These are phyloP conservation scores for Scotopteryx bipunctaria DNA, from an alignment of 2,888 invertebrate genomes.

Conservation along the genomic window DNA sequence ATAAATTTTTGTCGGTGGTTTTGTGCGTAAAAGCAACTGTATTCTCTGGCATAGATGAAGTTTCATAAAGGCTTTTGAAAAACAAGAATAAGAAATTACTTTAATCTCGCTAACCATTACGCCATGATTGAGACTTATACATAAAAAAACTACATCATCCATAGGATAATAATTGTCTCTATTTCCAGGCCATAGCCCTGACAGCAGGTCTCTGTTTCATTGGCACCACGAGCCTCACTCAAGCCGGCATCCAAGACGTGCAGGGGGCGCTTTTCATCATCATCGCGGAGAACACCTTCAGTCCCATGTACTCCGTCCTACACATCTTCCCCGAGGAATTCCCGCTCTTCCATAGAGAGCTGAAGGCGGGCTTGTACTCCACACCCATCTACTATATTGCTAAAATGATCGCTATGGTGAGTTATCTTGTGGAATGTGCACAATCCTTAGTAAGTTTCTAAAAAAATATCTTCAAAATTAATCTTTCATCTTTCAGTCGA, in stretches of 20 bases:
- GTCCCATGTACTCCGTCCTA: slow-evolving; percentile 95
- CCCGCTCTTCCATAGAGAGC: slow-evolving; percentile 91
- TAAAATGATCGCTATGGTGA: slow-evolving; percentile 90
- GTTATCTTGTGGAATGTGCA: no score
- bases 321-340: slow-evolving; percentile 91
- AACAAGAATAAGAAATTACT: no score
- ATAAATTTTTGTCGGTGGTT: no score
- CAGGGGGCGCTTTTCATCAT: slow-evolving; percentile 94
- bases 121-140: no score
- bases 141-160: no score
- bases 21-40: no score
- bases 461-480: no score
- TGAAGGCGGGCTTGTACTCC: slow-evolving; percentile 91
- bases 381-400: slow-evolving; percentile 91
- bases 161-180: neutral
- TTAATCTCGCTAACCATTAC: no score
- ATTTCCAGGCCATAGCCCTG: slow-evolving; percentile 85
- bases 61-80: no score
- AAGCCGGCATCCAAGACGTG: slow-evolving; percentile 93
- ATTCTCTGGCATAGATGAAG: no score
- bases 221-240: slow-evolving; percentile 88
- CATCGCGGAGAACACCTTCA: slow-evolving; percentile 95
- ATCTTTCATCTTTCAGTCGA: no score
- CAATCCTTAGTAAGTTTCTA: no score
- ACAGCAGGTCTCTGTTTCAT: slow-evolving; percentile 94